A percentile compares a stretch with the other conserved stretches of the same genome.
These are phyloP conservation scores for Thymallus thymallus DNA, from an alignment of 2,113 vertebrate species.

Conservation along the genomic window DNA sequence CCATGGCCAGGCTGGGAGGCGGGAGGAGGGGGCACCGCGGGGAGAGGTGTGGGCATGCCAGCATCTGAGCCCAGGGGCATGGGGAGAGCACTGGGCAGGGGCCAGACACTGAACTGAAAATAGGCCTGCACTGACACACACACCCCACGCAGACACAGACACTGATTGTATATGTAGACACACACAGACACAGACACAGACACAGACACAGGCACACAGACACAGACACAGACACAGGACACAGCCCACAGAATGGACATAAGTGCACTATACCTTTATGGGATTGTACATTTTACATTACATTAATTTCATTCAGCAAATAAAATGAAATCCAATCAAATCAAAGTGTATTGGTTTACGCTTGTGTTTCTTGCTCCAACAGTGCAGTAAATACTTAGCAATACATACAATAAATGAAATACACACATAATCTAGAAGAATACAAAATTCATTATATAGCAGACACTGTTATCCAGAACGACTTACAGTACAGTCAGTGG, in stretches of 20 bases:
- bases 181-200: slow-evolving; percentile 21
- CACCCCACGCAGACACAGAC: background rate
- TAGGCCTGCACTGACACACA: slow-evolving; percentile 60
- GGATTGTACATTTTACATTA: background rate
- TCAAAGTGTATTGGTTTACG: too few relatives aligned
- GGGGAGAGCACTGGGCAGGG: slow-evolving; percentile 53
- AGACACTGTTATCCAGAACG: background rate
- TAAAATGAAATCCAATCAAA: too few relatives aligned
- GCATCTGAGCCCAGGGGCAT: slow-evolving; percentile 56
- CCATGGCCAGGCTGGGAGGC: slow-evolving; percentile 76
- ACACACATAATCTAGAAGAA: slow-evolving; percentile 11
- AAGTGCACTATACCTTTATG: too few relatives aligned
- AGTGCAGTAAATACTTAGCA: background rate
- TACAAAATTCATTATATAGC: background rate
- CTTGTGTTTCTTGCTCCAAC: too few relatives aligned
- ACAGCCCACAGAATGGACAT: too few relatives aligned
- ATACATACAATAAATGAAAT: slow-evolving; percentile 3
- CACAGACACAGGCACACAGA: slow-evolving; percentile 48
- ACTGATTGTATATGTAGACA: background rate
- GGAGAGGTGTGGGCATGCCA: slow-evolving; percentile 53
- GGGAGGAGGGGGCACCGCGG: slow-evolving; percentile 21
- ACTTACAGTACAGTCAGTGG: background rate
- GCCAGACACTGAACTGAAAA: slow-evolving; percentile 74
- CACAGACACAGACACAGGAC: slow-evolving; percentile 13
- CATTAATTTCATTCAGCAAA: background rate